A percentile compares a stretch with the other conserved stretches of the same genome.
phyloP scores from a whole-genome alignment of 2,797 vertebrate genomes.

The Mormyrops boulengeri region DNA sequence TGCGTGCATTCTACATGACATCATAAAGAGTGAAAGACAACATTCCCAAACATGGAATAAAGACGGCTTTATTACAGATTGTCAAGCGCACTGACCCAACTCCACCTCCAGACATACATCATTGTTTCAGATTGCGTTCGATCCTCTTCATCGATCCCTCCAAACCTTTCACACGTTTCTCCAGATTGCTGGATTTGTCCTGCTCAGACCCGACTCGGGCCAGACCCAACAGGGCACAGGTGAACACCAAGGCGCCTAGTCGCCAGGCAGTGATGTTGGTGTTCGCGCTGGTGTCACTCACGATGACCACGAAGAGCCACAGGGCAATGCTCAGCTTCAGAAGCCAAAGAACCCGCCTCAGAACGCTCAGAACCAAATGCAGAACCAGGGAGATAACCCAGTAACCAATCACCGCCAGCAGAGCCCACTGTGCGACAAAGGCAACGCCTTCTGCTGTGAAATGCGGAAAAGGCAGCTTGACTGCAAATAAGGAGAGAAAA shows the following conservation, averaged over 20 bases:
- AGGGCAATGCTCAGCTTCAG: conserved; percentile 53
- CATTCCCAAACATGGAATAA: not conserved
- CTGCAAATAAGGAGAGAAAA: conserved; percentile 41
- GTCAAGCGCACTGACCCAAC: not conserved
- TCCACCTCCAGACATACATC: conserved; percentile 14
- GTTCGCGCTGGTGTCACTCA: conserved; percentile 44
- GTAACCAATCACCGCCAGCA: conserved; percentile 62
- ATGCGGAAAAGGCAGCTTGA: conserved; percentile 47
- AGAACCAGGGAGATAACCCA: conserved; percentile 55
- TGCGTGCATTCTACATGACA: conserved; percentile 4
- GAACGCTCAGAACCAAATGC: conserved; percentile 45
- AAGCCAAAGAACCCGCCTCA: conserved; percentile 59
- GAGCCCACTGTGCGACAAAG: conserved; percentile 60
- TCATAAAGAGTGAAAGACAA: not conserved
- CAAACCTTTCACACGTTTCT: conserved; percentile 50
- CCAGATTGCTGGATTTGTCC: conserved; percentile 42
- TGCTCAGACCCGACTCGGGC: conserved; percentile 29
- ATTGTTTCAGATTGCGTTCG: conserved; percentile 53
- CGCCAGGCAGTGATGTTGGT: conserved; percentile 52
- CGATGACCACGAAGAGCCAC: conserved; percentile 61
- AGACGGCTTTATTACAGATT: not conserved
- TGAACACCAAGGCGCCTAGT: conserved; percentile 54
- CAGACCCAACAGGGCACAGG: conserved; percentile 50
- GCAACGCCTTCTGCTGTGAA: conserved; percentile 65
- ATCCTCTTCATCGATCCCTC: conserved; percentile 55